phyloP scores from a whole-genome alignment of 2,113 vertebrate genomes.

The Poecile atricapillus region DNA sequence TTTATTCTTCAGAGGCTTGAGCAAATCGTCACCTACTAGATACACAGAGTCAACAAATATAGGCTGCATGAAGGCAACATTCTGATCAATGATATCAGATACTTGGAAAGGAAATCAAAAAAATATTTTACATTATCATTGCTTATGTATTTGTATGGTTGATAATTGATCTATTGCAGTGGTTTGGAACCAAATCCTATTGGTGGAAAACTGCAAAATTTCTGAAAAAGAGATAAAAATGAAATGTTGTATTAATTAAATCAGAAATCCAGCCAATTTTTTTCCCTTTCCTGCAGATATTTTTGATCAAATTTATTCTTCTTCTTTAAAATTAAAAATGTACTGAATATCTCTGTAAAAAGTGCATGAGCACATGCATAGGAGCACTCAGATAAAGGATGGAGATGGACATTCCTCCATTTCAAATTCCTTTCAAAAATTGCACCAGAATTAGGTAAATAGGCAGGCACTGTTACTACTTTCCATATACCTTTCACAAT shows the following conservation, averaged over 20 bases:
- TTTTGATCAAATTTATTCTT: background rate
- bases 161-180: background rate
- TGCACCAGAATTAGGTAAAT: background rate
- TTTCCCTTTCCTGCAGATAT: background rate
- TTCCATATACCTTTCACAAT: background rate
- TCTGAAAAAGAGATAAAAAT: background rate
- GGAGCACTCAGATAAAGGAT: background rate
- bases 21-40: background rate
- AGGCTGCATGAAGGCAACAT: background rate
- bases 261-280: background rate
- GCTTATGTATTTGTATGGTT: accelerated
- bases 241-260: background rate
- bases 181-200: background rate
- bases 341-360: background rate
- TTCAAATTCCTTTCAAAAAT: background rate
- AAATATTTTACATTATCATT: background rate
- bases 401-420: background rate
- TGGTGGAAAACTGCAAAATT: background rate
- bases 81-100: background rate
- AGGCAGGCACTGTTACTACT: background rate
- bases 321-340: background rate
- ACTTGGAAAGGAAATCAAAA: background rate
- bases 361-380: background rate
- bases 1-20: background rate
- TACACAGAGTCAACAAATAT: background rate